These are phyloP conservation scores for Pygoscelis adeliae DNA, from an alignment of 2,113 vertebrate species.

Conservation along the genomic window DNA sequence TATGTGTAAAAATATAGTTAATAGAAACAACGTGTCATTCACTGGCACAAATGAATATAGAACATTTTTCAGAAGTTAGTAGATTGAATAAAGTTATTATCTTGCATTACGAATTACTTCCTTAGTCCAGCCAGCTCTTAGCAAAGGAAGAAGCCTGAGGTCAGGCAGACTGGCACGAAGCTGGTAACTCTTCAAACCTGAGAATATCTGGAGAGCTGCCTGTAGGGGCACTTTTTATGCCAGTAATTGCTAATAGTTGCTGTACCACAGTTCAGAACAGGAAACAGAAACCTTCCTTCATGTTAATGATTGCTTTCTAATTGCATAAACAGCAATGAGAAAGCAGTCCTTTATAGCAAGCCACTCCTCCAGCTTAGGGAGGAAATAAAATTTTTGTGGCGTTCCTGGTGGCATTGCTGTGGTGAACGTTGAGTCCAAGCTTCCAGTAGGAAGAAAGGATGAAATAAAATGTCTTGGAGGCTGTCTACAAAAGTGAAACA, in stretches of 20 bases:
- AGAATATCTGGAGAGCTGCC: constrained; percentile 13
- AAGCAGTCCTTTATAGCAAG: not conserved
- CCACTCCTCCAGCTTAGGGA: not conserved
- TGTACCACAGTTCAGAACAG: constrained; percentile 1
- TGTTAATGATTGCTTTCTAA: constrained; percentile 25
- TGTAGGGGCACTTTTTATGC: constrained; percentile 8
- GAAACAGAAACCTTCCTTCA: constrained; percentile 51
- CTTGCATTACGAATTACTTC: constrained; percentile 7
- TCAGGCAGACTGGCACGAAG: not conserved
- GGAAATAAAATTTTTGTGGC: not conserved
- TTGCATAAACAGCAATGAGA: not conserved
- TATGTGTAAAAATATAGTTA: constrained; percentile 1
- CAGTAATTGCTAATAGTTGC: constrained; percentile 40
- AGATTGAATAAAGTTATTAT: constrained; percentile 41
- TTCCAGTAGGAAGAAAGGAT: not conserved
- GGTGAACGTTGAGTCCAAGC: not conserved
- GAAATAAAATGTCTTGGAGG: not conserved
- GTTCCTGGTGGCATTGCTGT: not conserved
- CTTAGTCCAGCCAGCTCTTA: constrained; percentile 8
- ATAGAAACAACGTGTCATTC: constrained; percentile 26
- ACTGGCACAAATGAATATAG: not conserved
- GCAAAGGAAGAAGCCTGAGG: not conserved
- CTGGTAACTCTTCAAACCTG: not conserved
- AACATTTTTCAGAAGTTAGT: constrained; percentile 30
- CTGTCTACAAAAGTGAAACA: not conserved